Evolutionary conservation across 1,140 invertebrate species (phyloP), one percentile per base, ranked within the genome.

Genomic region (Sycophila sp.): DNA sequence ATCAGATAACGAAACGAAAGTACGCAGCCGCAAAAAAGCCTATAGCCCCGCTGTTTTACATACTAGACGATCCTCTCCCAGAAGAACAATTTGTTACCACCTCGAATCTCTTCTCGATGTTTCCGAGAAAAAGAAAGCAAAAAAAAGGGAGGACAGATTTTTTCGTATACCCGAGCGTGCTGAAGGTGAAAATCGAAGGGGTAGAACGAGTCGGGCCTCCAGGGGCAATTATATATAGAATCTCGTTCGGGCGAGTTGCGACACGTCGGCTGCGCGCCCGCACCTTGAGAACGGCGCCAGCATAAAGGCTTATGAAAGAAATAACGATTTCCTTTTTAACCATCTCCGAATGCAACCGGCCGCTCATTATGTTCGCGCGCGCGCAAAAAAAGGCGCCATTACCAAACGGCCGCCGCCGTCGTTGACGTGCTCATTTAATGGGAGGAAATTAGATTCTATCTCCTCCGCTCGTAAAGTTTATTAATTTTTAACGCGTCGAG

Each of bases 301-400:
- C 56, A 47, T 45, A 19, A 51, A 30, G 38, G 47, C 34, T 63
- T 55, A 62, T 69, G 58, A 69, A 66, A 66, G 63, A 66, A 69
- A 69, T 69, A 69, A 69, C 40, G 49, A 63, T 69, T 69, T 69
- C 58, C 56, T 51, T 45, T 36, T 69, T 42, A 63, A 55, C 47
- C 38, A 55, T 51, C 47, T 69, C 22, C 30, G n/a, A 69, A 53
- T 59, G 42, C 36, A 42, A 65, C 49, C 22, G 63, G 7, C 32
- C 38, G n/a, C 55, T 62, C 47, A 17, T 51, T 32, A 32, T 55
- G n/a, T 69, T 55, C 26, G 45, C 13, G n/a, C 24, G 45, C 26
- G 45, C 13, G n/a, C 24, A 55, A 55, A 36, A 55, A 55, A 55
- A 55, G n/a, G 28, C 22, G 24, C 36, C 53, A 69, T 69, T 69